These are phyloP conservation scores for Craniophora ligustri DNA, from an alignment of 2,888 invertebrate genomes.

Conservation along the genomic window DNA sequence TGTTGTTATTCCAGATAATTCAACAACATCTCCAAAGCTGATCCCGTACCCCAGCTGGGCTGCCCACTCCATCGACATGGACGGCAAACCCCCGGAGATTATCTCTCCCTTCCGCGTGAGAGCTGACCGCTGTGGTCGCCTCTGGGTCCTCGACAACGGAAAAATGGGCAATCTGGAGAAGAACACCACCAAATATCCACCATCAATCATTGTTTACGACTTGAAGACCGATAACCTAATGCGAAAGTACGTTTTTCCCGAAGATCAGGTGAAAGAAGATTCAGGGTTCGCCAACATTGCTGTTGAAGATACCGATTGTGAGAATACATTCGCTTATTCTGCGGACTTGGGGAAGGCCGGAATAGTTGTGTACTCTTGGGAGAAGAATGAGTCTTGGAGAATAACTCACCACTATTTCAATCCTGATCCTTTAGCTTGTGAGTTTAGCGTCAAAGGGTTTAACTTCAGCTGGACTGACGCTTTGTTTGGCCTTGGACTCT, in stretches of 20 bases:
- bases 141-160: constrained; percentile 94
- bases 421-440: constrained; percentile 92
- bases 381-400: constrained; percentile 92
- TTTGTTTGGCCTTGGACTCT: constrained; percentile 92
- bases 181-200: constrained; percentile 85
- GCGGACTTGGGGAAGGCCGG: constrained; percentile 92
- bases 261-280: constrained; percentile 90
- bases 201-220: constrained; percentile 92
- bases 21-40: constrained; percentile 90
- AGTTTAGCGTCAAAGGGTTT: constrained; percentile 91
- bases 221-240: constrained; percentile 91
- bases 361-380: constrained; percentile 93
- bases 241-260: constrained; percentile 90
- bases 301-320: constrained; percentile 92
- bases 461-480: constrained; percentile 94
- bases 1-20: constrained; percentile 87
- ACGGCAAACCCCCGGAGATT: constrained; percentile 89
- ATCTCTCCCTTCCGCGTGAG: constrained; percentile 92
- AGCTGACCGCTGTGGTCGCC: constrained; percentile 92
- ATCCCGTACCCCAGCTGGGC: constrained; percentile 95
- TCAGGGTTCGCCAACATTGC: constrained; percentile 93
- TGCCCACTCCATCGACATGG: constrained; percentile 89
- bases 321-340: constrained; percentile 92
- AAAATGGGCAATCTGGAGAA: constrained; percentile 88
- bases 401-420: constrained; percentile 92